These are phyloP conservation scores for Lycophotia porphyrea DNA, from an alignment of 2,888 invertebrate genomes.

Conservation along the genomic window DNA sequence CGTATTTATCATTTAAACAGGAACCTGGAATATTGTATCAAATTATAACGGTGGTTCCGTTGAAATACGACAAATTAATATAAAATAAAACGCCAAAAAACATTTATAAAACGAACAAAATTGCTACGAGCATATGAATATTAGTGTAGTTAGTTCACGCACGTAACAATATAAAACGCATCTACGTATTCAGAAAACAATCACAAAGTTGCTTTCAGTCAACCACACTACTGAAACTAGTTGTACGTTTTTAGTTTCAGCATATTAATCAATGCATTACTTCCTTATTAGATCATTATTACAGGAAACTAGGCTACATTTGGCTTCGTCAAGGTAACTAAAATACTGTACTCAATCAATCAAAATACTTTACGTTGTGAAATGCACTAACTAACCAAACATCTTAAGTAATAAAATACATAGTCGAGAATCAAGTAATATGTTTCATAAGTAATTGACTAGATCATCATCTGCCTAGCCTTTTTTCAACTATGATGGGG, in stretches of 20 bases:
- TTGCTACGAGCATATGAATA: background rate
- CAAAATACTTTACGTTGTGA: background rate
- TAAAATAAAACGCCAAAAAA: background rate
- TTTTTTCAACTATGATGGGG: background rate
- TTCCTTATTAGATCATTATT: constrained; percentile 4
- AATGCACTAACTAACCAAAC: background rate
- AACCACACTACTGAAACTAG: constrained; percentile 1
- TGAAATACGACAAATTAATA: background rate
- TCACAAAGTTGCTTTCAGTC: background rate
- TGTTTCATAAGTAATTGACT: background rate
- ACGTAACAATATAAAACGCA: background rate
- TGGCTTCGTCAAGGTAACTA: constrained; percentile 14
- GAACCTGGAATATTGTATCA: background rate
- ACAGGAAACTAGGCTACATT: constrained; percentile 5
- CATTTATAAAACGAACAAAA: background rate
- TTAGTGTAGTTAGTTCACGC: background rate
- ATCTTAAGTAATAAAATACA: background rate
- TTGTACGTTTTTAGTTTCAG: background rate
- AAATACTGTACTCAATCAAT: background rate
- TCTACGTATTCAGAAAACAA: constrained; percentile 3
- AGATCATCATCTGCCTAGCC: background rate
- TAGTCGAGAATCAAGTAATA: background rate
- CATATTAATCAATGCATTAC: background rate
- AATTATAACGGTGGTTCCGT: background rate
- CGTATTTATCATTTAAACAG: background rate